These are phyloP conservation scores for Atherinosoma microstoma DNA, from an alignment of 2,797 vertebrate genomes.

Conservation along the genomic window DNA sequence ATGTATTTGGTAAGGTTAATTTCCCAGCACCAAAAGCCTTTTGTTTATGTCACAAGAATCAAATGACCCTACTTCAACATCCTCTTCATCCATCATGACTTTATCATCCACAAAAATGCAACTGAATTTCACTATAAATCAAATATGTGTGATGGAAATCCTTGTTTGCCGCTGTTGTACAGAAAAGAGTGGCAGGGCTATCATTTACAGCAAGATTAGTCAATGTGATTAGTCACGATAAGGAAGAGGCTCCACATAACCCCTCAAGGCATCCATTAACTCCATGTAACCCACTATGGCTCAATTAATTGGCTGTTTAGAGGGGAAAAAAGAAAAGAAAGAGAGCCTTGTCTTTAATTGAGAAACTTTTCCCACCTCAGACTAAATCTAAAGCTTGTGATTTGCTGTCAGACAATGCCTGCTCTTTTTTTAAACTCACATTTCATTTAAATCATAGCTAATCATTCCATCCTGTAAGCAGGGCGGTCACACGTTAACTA, in stretches of 20 bases:
- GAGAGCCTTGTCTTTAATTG: conserved; percentile 11
- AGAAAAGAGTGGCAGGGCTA: conserved; percentile 55
- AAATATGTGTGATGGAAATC: background rate
- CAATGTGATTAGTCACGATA: conserved; percentile 72
- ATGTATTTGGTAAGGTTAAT: too few relatives aligned
- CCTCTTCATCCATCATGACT: background rate
- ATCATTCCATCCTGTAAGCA: conserved; percentile 41
- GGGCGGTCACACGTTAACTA: background rate
- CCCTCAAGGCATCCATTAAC: conserved; percentile 55
- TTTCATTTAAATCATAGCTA: conserved; percentile 22
- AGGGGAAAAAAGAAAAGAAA: background rate
- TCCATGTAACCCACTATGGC: conserved; percentile 41
- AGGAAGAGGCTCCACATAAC: conserved; percentile 54
- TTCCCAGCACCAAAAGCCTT: too few relatives aligned
- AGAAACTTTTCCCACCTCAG: conserved; percentile 15
- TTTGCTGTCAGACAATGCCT: conserved; percentile 4
- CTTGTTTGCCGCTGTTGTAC: conserved; percentile 10
- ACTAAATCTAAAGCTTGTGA: conserved; percentile 15
- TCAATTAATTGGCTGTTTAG: conserved; percentile 36
- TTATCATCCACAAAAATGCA: background rate
- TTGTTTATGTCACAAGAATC: too few relatives aligned
- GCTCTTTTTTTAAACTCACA: conserved; percentile 14
- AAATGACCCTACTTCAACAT: background rate
- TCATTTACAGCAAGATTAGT: conserved; percentile 77
- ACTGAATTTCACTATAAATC: background rate